Evolutionary conservation across 2,797 vertebrate species (phyloP).

Genomic region (Aplochiton taeniatus): DNA sequence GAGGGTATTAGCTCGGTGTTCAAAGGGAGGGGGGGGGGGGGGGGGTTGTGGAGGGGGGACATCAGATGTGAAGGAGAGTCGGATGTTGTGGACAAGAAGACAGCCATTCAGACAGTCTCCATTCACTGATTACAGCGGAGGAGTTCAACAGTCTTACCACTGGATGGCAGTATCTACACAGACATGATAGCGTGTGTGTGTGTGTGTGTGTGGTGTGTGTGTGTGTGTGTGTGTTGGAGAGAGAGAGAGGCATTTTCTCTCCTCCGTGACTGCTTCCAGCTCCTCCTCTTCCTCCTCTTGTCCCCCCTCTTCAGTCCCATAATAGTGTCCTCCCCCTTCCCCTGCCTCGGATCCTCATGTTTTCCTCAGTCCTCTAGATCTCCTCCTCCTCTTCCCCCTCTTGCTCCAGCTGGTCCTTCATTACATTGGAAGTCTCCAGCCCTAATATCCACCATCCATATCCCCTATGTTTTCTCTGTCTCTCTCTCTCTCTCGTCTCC

Average conservation of each 20-base stretch:
- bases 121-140: neutral
- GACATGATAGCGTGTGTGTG: neutral
- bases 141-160: neutral
- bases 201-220: neutral
- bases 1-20: no score
- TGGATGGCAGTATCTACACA: slow-evolving; percentile 24
- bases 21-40: no score
- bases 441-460: neutral
- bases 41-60: no score
- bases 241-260: neutral
- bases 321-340: neutral
- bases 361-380: neutral
- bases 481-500: neutral
- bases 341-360: neutral
- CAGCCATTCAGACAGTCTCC: neutral
- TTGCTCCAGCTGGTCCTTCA: neutral
- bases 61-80: neutral
- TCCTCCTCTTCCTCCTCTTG: neutral
- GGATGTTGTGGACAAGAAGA: no score
- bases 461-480: neutral
- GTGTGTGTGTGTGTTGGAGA: neutral
- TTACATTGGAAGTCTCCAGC: no score
- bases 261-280: neutral
- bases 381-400: neutral
- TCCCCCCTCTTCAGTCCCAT: neutral